Base-by-base conservation (phyloP, 1,140 invertebrate genomes). In the Dinothrombium tinctorium region DNA sequence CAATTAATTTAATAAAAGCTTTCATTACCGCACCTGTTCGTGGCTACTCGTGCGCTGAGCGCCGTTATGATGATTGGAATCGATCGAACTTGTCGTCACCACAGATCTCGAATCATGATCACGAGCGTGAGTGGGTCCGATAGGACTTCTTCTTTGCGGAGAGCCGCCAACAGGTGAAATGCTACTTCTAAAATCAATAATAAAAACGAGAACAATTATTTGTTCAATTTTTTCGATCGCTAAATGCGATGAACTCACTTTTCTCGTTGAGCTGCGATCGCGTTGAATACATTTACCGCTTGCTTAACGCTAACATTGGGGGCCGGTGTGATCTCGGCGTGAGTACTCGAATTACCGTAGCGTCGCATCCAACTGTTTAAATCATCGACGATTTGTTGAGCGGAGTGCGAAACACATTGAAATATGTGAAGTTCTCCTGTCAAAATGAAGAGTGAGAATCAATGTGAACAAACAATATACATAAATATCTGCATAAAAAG, bases 371-470 rank as follows among this genome's bases (percentile, higher is more conserved):
- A 59, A 52, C 74, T 66, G 55, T 83, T 77, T 40, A 86, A 64
- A 53, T 84, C 80, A 60, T 83, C 77, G 8, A 81, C 80, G 41
- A 86, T 62, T 46, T 81, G 74, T 54, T 80, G 72, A n/a, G 80
- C 77, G 45, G 78, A 74, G 39, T 47, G 32, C 36, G 48, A 42
- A 3, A 45, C 41, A 47, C 52, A 57, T 65, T 96, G 90, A 63
- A 98, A 98, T 56, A 98, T 96, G 63, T 98, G 92, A 75, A 98
- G 92, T 64, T 98, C 90, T 2, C 82, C 72, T 37, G 73, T 14
- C 32, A n/a, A 15, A 40, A 25, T 6, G 22, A 25, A 38, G 17
- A 21, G 69, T 9, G 4, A n/a, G 3, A 31, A 40, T 40, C 8
- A 14, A 29, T 12, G 32, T 31, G 15, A 12, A 37, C 21, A 22